Evolutionary conservation across 2,888 invertebrate genomes (phyloP).

Genomic region (Hypolimnas misippus): DNA sequence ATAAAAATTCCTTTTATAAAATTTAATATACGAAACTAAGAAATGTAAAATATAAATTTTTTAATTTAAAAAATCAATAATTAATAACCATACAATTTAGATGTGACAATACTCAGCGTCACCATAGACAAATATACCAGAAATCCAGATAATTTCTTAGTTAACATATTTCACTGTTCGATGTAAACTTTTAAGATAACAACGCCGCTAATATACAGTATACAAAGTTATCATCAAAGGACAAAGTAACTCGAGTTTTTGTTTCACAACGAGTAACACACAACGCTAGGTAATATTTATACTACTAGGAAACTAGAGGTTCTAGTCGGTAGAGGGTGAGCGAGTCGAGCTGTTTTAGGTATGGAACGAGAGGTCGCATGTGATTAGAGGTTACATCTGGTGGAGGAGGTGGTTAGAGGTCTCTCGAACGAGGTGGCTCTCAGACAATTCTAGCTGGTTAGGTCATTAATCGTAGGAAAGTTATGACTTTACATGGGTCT

Average conservation of each 20-base stretch:
- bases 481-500: no score
- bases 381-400: neutral
- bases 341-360: neutral
- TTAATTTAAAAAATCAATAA: neutral
- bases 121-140: neutral
- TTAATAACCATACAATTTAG: neutral
- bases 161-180: neutral
- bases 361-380: neutral
- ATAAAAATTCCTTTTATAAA: no score
- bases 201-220: neutral
- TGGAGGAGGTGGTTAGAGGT: no score
- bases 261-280: neutral
- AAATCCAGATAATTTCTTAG: neutral
- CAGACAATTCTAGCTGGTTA: no score
- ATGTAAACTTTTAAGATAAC: neutral
- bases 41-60: no score
- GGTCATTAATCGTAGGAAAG: no score
- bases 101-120: neutral
- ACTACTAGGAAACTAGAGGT: neutral
- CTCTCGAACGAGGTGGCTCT: no score
- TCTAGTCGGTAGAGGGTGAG: neutral
- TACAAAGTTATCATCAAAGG: neutral
- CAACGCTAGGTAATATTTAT: slow-evolving; percentile 2
- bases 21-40: no score
- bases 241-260: neutral